Evolutionary conservation across 2,113 vertebrate species (phyloP).

Genomic region (Neoarius graeffei): DNA sequence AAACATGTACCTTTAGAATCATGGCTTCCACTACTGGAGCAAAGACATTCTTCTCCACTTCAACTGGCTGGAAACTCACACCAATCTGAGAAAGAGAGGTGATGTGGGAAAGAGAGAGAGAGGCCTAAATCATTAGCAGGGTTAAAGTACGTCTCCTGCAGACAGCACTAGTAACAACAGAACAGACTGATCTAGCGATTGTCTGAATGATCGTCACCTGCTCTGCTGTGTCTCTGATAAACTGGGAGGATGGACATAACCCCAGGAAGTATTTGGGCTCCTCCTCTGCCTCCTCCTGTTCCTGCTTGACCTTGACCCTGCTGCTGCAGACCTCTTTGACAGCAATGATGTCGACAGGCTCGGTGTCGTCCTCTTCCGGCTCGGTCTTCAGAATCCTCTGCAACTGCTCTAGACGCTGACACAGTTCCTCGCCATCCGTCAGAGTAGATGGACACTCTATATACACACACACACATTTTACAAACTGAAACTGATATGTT

Average conservation of each 20-base stretch:
- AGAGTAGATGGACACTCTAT: constrained; percentile 88
- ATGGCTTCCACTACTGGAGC: constrained; percentile 91
- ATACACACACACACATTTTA: neutral
- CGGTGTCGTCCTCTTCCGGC: constrained; percentile 79
- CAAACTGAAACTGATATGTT: neutral
- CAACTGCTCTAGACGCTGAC: constrained; percentile 86
- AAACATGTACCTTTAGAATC: constrained; percentile 86
- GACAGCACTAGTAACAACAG: neutral
- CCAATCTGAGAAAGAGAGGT: constrained; percentile 79
- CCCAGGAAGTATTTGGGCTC: constrained; percentile 88
- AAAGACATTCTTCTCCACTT: constrained; percentile 88
- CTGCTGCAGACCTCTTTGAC: constrained; percentile 76
- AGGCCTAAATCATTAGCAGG: neutral
- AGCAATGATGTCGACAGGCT: constrained; percentile 86
- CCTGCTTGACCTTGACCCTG: constrained; percentile 86
- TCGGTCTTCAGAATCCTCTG: constrained; percentile 90
- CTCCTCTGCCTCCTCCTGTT: constrained; percentile 84
- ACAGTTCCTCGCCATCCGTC: constrained; percentile 80
- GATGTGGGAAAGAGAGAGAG: neutral
- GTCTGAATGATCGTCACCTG: constrained; percentile 75
- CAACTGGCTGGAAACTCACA: constrained; percentile 84
- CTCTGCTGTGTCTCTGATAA: constrained; percentile 83
- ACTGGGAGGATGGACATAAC: constrained; percentile 80
- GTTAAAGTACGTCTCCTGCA: neutral
- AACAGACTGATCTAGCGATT: neutral